These are phyloP conservation scores for Phania funesta DNA, from an alignment of 2,888 invertebrate species.

Conservation along the genomic window DNA sequence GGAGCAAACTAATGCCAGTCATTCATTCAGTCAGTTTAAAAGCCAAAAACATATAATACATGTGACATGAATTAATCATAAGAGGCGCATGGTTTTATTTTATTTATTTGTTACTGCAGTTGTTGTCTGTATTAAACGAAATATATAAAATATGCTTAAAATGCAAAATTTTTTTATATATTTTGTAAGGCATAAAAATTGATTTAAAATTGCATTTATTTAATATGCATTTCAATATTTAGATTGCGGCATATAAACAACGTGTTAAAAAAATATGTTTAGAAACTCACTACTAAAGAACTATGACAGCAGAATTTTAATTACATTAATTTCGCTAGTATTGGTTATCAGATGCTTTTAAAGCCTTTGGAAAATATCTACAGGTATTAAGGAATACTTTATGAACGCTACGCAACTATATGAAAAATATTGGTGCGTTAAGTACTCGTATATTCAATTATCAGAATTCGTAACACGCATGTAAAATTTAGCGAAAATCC, in stretches of 20 bases:
- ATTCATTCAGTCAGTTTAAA: constrained; percentile 1
- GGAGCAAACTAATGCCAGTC: constrained; percentile 2
- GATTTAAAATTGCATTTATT: constrained; percentile 25
- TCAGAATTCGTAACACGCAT: too few species aligned
- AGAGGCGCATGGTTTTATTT: constrained; percentile 10
- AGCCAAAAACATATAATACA: constrained; percentile 24
- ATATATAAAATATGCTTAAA: constrained; percentile 41
- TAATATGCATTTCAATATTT: background rate
- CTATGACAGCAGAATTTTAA: background rate
- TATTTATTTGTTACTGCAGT: constrained; percentile 18
- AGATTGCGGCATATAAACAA: background rate
- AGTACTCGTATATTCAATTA: too few species aligned
- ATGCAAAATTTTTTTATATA: background rate
- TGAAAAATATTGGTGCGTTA: too few species aligned
- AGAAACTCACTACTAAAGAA: background rate
- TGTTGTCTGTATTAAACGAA: background rate
- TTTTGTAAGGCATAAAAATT: constrained; percentile 10
- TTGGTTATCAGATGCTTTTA: background rate
- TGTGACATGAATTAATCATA: constrained; percentile 59
- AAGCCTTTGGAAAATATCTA: background rate
- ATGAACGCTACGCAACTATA: too few species aligned
- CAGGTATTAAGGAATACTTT: too few species aligned
- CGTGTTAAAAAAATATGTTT: background rate
- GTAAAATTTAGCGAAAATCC: too few species aligned
- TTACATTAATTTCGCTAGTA: background rate